Evolutionary conservation across 2,888 invertebrate genomes (phyloP), one percentile per base, ranked within the genome.

Genomic region (Agrotis segetum): DNA sequence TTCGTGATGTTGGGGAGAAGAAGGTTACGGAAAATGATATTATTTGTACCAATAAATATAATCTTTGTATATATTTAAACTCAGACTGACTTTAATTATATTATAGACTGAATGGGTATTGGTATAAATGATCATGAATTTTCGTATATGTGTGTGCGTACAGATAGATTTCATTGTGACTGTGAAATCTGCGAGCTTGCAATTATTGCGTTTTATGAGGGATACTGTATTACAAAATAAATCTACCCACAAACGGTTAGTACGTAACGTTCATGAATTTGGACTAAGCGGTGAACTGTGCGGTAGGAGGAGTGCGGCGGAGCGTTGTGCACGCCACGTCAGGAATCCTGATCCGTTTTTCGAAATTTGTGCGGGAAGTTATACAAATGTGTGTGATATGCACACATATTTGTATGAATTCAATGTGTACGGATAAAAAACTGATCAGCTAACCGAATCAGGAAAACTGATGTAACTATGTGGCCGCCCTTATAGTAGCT

Each of bases 31-130:
- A 56, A 63, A 63, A 68, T 60, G 0, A 67, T 80, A 24, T 67
- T 67, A 67, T 77, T 77, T 80, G 68, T 80, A 80, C 77, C 75
- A 76, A 76, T 64, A 52, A 60, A 50, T 46, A 49, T 71, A 64
- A 78, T 59, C 53, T 70, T 74, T 44, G 65, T 75, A 53, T 64
- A 79, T 79, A 79, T 61, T 79, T 79, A 61, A 76, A 79, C 66
- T 76, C 79, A 29, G 75, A 76, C 75, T 76, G 75, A 79, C 14
- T 76, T 79, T 79, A 76, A 73, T 65, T 79, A 55, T 79, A 79
- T 79, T 52, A 56, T 61, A 61, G 65, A 79, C 66, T 75, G 65
- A 76, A 75, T 78, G 64, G 46, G 21, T 74, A 67, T 79, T 74
- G 77, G 77, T 77, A 74, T 74, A 77, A 63, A 74, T 77, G 62